Evolutionary conservation across 2,113 vertebrate species (phyloP), one percentile per base, ranked within the genome.

Genomic region (Triplophysa rosa): DNA sequence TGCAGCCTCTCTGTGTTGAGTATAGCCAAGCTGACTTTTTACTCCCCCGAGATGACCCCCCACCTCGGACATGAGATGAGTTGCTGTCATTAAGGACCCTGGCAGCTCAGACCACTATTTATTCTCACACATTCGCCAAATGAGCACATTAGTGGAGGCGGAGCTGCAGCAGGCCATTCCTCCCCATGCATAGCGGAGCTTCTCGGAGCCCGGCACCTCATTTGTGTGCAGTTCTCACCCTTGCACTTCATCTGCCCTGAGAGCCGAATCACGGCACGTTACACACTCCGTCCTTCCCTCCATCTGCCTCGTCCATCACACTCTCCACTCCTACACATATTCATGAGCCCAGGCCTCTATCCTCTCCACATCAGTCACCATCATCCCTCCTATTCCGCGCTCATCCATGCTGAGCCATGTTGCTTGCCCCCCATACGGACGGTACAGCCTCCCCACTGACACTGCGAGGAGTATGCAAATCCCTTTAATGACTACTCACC

Each of bases 271-370:
- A 69, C 69, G 45, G 75, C 68, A 83, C 71, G 72, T 86, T 84
- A 82, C 74, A 80, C 77, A 74, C 67, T 64, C 68, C 64, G 71
- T 47, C 79, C 54, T 29, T 67, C 23, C 63, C 45, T 56, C 69
- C 33, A 58, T 66, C 19, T 65, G 81, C 80, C 69, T 33, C 66
- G 24, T 73, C 77, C 68, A 87, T 84, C 84, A 67, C 78, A 83
- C 78, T 59, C 76, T 68, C 73, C 33, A 49, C 76, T 68, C 66
- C 52, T 49, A 56, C 71, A 80, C 77, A 83, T 87, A 87, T 87
- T 88, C 89, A 89, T 85, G 75, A 86, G 42, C 68, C 75, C 45
- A 65, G 83, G 77, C 81, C 74, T 77, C 62, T 73, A 33, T 52
- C n/a, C 65, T 42, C 56, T 61, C 19, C 76, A 56, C 80, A 70